Evolutionary conservation across 2,888 invertebrate species (phyloP).

Genomic region (Dynastes tityus): DNA sequence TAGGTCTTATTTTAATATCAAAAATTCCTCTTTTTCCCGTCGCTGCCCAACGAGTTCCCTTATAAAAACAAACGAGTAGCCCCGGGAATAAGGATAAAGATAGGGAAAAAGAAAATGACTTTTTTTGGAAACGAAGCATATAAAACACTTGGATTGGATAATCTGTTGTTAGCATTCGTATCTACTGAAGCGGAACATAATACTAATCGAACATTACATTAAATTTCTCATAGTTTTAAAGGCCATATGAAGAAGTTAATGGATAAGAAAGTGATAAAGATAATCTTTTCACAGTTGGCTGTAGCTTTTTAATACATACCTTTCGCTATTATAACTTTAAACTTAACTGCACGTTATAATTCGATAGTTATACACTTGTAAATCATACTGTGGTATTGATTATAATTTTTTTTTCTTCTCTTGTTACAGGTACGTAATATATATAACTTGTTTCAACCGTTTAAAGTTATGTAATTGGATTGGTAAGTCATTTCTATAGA

Average conservation of each 20-base stretch:
- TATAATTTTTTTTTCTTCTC: constrained; percentile 1
- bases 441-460: background rate
- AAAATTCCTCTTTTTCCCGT: constrained; percentile 6
- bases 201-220: constrained; percentile 28
- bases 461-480: background rate
- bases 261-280: constrained; percentile 40
- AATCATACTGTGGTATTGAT: constrained; percentile 18
- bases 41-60: background rate
- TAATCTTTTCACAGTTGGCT: constrained; percentile 32
- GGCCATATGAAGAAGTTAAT: constrained; percentile 29
- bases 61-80: background rate
- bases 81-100: background rate
- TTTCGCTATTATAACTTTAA: constrained; percentile 21
- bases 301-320: constrained; percentile 12
- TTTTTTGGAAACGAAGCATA: constrained; percentile 15
- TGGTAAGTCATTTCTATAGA: constrained; percentile 9
- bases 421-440: constrained; percentile 37
- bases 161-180: constrained; percentile 28
- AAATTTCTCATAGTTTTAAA: constrained; percentile 42
- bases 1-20: constrained; percentile 4
- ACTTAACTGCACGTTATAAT: constrained; percentile 30
- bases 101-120: constrained; percentile 17
- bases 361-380: constrained; percentile 12
- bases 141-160: constrained; percentile 22
- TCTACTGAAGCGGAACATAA: constrained; percentile 25